phyloP scores from a whole-genome alignment of 37 sponge, comb jelly and placozoan genomes.

The Beroe forskalii region DNA sequence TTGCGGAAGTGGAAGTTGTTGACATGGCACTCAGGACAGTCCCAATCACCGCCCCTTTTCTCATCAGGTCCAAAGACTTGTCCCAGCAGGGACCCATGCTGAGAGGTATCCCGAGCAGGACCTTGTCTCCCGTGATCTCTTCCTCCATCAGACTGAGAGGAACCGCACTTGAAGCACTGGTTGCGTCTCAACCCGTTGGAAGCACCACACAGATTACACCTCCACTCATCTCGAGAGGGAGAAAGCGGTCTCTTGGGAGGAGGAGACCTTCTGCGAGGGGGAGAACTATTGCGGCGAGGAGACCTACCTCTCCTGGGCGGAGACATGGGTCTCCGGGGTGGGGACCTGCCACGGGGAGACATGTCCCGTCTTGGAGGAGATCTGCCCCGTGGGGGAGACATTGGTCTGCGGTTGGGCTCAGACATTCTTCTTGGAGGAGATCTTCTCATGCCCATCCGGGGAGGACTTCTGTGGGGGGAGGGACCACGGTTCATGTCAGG shows the following conservation, averaged over 20 bases:
- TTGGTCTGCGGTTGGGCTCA: not conserved
- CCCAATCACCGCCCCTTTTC: not conserved
- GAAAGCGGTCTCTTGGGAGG: not conserved
- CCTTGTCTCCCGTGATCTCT: not conserved
- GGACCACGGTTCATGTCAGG: not conserved
- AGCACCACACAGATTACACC: slow-evolving; percentile 31
- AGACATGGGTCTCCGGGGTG: not conserved
- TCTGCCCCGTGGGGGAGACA: not conserved
- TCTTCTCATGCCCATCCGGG: not conserved
- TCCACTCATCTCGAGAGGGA: slow-evolving; percentile 22
- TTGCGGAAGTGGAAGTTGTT: not conserved
- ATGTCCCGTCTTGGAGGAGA: not conserved
- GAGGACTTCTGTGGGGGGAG: slow-evolving; percentile 8
- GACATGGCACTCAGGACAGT: slow-evolving; percentile 24
- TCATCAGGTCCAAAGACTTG: slow-evolving; percentile 25
- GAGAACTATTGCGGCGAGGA: not conserved
- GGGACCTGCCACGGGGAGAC: slow-evolving; percentile 10
- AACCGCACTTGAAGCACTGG: slow-evolving; percentile 1
- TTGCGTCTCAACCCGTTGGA: not conserved
- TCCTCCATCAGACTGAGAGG: not conserved
- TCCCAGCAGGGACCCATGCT: not conserved
- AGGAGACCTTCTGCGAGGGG: not conserved
- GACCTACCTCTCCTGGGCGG: not conserved
- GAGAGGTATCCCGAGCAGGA: not conserved
- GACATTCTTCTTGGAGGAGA: not conserved